Conservation (phyloP, 2,113 vertebrate genomes). For the Andinoacara biseriatus region DNA sequence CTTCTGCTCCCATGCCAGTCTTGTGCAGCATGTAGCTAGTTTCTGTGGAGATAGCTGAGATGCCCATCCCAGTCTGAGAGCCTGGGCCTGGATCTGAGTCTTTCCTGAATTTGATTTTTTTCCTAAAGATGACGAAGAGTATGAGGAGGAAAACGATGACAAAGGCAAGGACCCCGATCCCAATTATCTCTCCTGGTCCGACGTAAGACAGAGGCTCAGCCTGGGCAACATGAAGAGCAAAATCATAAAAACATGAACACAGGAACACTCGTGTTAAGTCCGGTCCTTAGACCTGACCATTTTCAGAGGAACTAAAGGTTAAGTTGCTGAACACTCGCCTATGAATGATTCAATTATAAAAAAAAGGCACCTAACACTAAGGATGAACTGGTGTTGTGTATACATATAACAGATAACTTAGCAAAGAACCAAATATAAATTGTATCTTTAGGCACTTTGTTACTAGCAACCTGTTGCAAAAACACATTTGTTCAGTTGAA, state of each 20-base stretch:
- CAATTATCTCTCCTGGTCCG: constrained; percentile 94
- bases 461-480: neutral
- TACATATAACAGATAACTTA: neutral
- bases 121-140: constrained; percentile 88
- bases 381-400: neutral
- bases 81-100: constrained; percentile 80
- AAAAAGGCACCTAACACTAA: neutral
- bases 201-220: constrained; percentile 88
- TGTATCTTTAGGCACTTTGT: neutral
- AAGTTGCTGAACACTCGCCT: neutral
- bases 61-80: constrained; percentile 34
- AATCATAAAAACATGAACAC: neutral
- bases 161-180: constrained; percentile 89
- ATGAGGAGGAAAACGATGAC: constrained; percentile 87
- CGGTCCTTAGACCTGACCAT: neutral
- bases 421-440: neutral
- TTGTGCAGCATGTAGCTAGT: constrained; percentile 85
- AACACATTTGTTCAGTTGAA: neutral
- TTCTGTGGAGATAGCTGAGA: constrained; percentile 72
- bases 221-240: constrained; percentile 71
- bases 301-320: neutral
- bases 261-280: neutral
- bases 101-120: constrained; percentile 90
- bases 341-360: neutral
- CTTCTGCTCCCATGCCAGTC: constrained; percentile 78